phyloP scores from a whole-genome alignment of 2,888 invertebrate species.

The Watsonalla binaria region DNA sequence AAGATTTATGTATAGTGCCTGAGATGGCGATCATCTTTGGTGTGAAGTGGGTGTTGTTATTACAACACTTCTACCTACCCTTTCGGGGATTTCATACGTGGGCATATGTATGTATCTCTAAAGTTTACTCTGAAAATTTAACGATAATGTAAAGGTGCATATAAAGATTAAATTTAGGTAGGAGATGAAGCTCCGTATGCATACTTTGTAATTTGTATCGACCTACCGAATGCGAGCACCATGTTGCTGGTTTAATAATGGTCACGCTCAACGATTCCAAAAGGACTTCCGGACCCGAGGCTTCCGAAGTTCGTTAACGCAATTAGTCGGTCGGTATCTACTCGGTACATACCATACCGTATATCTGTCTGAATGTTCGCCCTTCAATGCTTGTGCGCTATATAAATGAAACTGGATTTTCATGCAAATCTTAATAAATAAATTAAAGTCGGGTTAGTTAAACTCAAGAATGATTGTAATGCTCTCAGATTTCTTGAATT shows the following conservation, averaged over 20 bases:
- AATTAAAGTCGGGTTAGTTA: too few species aligned
- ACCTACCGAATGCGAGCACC: neutral
- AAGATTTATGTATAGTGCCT: too few species aligned
- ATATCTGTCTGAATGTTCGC: neutral
- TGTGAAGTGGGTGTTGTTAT: too few species aligned
- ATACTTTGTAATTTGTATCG: neutral
- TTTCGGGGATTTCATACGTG: too few species aligned
- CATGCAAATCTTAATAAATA: neutral
- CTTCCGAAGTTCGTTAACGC: neutral
- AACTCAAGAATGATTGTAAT: too few species aligned
- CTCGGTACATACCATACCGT: neutral
- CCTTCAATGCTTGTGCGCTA: neutral
- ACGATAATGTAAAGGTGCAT: too few species aligned
- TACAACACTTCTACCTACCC: too few species aligned
- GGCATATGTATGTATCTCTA: too few species aligned
- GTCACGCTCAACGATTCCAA: neutral
- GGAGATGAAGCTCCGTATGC: neutral
- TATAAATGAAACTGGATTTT: neutral
- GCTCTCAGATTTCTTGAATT: too few species aligned
- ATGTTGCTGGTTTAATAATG: neutral
- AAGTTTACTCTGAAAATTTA: too few species aligned
- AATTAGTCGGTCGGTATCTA: neutral
- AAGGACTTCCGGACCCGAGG: neutral
- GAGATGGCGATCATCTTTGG: too few species aligned
- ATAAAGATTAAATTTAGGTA: neutral